Evolutionary conservation across 2,888 invertebrate species (phyloP), one percentile per base, ranked within the genome.

Genomic region (Acholoe squamosa): DNA sequence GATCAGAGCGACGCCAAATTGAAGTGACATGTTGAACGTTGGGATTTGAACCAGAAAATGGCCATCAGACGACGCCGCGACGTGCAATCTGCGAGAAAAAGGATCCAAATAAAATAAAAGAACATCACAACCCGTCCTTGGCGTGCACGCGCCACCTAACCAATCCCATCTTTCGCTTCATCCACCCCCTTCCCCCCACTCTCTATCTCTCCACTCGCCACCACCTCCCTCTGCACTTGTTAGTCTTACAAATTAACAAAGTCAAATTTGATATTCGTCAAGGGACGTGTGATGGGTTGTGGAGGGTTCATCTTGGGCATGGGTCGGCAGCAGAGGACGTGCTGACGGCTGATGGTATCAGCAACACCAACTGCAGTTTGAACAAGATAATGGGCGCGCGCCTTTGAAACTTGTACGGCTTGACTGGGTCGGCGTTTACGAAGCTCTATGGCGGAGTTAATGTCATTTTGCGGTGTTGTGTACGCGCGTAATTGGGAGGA

Each of bases 11-110:
- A 19, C 33, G 52, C 56, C 86, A 86, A 86, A 86, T 86, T 86
- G 86, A 86, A 86, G 86, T 86, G 86, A 86, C 86, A 86, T 86
- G 86, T 86, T 86, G 86, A 86, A 54, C 86, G 86, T 56, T 86
- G 54, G 86, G 86, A 86, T 86, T 86, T 86, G 86, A 86, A 86
- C 86, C 86, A 86, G 86, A 86, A 54, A 86, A 54, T 54, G 86
- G 86, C 86, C 86, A 54, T 86, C 86, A 52, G 52, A 16, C 86
- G 51, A 3, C 43, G 84, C 51, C 51, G 51, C 51, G 34, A 25
- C 84, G 84, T 34, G 16, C 61, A 61, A n/a, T 43, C 43, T 43
- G 43, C 43, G 43, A 43, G 43, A 76, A 76, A 76, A 76, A 76
- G 76, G 25, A 76, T n/a, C 25, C 31, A 31, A 43, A 43, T 76